phyloP scores from a whole-genome alignment of 2,888 invertebrate genomes.

The Gasteruption jaculator region DNA sequence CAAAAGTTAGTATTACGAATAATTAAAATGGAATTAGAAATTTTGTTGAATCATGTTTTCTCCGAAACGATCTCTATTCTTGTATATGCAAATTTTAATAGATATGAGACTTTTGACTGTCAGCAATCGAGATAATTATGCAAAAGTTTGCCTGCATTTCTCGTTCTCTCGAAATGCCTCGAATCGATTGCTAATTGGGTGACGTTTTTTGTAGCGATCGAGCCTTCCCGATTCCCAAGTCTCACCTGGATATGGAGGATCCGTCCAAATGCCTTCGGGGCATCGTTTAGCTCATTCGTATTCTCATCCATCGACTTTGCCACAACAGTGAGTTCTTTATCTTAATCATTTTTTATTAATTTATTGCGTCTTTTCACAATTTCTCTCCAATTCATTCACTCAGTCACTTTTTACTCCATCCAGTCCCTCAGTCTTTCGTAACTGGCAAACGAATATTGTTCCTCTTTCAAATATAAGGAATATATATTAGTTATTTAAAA shows the following conservation, averaged over 20 bases:
- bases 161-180: no score
- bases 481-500: no score
- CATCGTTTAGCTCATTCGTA: conserved; percentile 50
- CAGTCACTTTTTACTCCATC: no score
- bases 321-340: conserved; percentile 42
- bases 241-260: conserved; percentile 60
- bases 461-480: no score
- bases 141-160: background rate
- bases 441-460: background rate
- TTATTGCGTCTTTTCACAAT: no score
- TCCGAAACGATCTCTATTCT: no score
- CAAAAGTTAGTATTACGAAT: no score
- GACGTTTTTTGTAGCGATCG: conserved; percentile 50
- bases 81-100: no score
- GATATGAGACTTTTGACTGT: background rate
- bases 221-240: conserved; percentile 58
- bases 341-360: no score
- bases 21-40: no score
- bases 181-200: no score
- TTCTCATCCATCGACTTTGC: conserved; percentile 47
- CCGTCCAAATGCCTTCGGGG: conserved; percentile 51
- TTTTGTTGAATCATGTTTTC: conserved; percentile 7
- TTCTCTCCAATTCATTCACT: no score
- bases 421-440: background rate
- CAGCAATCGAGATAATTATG: conserved; percentile 1